These are phyloP conservation scores for Eidolon dupreanum DNA, from an alignment of 2,797 vertebrate genomes.

Conservation along the genomic window DNA sequence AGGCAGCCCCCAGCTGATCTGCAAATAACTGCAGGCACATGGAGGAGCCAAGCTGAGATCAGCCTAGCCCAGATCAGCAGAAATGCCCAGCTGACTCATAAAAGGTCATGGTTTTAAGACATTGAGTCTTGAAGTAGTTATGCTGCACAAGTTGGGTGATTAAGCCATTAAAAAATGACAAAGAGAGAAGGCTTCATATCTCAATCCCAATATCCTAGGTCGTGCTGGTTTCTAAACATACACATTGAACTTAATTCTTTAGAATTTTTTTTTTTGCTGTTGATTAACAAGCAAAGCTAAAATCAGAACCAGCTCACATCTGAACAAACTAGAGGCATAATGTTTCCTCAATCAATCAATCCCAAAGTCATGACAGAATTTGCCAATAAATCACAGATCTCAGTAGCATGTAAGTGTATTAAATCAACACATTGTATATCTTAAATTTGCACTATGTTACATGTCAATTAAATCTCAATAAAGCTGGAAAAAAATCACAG, in stretches of 20 bases:
- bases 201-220: not conserved
- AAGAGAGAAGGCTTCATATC: not conserved
- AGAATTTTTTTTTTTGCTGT: not conserved
- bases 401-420: not conserved
- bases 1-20: not conserved
- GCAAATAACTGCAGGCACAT: not conserved
- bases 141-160: not conserved
- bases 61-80: not conserved
- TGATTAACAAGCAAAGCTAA: conserved; percentile 33
- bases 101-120: not conserved
- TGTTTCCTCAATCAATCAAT: not conserved
- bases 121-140: not conserved
- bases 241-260: not conserved
- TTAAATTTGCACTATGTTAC: not conserved
- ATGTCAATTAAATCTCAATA: not conserved
- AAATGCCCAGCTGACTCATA: not conserved
- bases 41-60: not conserved
- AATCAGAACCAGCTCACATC: not conserved
- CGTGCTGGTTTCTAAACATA: not conserved
- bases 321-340: not conserved
- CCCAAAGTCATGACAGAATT: not conserved
- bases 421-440: not conserved
- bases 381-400: not conserved
- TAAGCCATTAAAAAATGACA: not conserved
- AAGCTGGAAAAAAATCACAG: not conserved